These are phyloP conservation scores for Pagrus major DNA, from an alignment of 2,113 vertebrate genomes.

Conservation along the genomic window DNA sequence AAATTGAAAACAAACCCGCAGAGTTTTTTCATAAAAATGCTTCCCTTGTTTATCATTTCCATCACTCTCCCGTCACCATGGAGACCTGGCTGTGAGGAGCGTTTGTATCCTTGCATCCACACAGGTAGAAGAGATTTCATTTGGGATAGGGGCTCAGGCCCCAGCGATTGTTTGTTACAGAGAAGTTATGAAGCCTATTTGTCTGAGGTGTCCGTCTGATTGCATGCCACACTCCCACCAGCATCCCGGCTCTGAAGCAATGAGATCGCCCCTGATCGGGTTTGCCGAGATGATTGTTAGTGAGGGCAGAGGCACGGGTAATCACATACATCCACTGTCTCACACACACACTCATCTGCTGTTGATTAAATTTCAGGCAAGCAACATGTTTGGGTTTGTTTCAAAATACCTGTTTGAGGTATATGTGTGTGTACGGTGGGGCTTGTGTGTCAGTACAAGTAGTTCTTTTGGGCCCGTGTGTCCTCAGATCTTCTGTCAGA, in stretches of 20 bases:
- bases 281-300: constrained; percentile 70
- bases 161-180: constrained; percentile 53
- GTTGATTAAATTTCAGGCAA: constrained; percentile 61
- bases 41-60: constrained; percentile 35
- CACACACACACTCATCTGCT: constrained; percentile 33
- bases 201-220: constrained; percentile 65
- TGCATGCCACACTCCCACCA: constrained; percentile 40
- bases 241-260: constrained; percentile 43
- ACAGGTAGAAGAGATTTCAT: constrained; percentile 64
- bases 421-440: neutral
- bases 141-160: constrained; percentile 56
- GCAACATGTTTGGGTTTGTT: constrained; percentile 45
- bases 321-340: constrained; percentile 52
- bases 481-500: constrained; percentile 49
- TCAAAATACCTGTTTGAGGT: constrained; percentile 51
- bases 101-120: constrained; percentile 56
- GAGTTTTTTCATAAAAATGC: constrained; percentile 29
- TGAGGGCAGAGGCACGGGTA: constrained; percentile 41
- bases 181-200: constrained; percentile 72
- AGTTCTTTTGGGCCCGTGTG: constrained; percentile 28
- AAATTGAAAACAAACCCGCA: constrained; percentile 29
- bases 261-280: constrained; percentile 66
- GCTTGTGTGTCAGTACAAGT: constrained; percentile 41
- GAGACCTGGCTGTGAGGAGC: constrained; percentile 47
- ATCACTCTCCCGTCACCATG: constrained; percentile 43